Evolutionary conservation across 2,113 vertebrate species (phyloP).

Genomic region (Meriones unguiculatus): DNA sequence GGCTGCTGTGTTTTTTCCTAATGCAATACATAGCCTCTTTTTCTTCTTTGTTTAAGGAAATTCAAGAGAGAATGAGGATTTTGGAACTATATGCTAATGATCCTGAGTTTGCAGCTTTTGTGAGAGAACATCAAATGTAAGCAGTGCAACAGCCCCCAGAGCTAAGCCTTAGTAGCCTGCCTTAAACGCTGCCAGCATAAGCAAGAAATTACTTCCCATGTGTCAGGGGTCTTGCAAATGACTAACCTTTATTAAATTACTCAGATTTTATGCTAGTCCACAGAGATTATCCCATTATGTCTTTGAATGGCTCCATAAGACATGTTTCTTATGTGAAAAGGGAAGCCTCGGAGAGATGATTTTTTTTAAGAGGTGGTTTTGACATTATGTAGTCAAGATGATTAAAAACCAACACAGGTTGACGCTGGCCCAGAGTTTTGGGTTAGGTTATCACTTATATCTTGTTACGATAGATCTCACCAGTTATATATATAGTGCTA

Average conservation of each 20-base stretch:
- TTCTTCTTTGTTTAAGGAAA: conserved; percentile 90
- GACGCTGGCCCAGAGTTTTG: neutral
- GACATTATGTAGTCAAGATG: conserved; percentile 27
- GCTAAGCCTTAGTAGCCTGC: neutral
- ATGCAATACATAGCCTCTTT: neutral
- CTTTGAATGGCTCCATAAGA: neutral
- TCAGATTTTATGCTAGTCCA: neutral
- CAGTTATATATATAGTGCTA: neutral
- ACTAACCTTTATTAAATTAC: neutral
- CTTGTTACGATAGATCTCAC: neutral
- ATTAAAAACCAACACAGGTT: neutral
- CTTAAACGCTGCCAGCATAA: fast-evolving
- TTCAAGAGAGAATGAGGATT: conserved; percentile 97
- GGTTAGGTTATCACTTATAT: neutral
- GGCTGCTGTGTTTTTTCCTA: conserved; percentile 28
- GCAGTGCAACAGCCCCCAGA: conserved; percentile 62
- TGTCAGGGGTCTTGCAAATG: neutral
- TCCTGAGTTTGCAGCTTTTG: conserved; percentile 96
- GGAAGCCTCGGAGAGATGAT: neutral
- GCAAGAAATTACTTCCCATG: neutral
- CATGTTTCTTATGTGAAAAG: conserved; percentile 29
- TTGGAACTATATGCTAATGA: conserved; percentile 96
- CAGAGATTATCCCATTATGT: neutral
- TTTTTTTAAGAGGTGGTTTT: neutral
- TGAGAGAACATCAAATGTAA: conserved; percentile 95